A percentile compares a stretch with the other conserved stretches of the same genome.
These are phyloP conservation scores for Muricea muricata DNA, from an alignment of 92 coral and sea anemone genomes.

Conservation along the genomic window DNA sequence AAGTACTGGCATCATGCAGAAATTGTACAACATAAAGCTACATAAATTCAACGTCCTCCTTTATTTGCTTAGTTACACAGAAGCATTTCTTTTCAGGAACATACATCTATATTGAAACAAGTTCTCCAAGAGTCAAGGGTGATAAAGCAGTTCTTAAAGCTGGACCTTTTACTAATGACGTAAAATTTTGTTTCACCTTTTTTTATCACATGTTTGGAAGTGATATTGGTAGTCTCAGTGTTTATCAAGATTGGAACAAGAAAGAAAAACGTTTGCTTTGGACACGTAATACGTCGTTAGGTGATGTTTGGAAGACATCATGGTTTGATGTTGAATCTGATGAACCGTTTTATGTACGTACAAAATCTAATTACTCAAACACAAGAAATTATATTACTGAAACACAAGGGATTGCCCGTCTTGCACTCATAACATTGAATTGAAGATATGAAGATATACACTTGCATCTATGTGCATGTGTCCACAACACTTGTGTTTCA, in stretches of 20 bases:
- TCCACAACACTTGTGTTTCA: too few species aligned
- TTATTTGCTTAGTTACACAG: too few species aligned
- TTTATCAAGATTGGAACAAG: not conserved
- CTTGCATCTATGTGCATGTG: too few species aligned
- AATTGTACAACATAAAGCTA: too few species aligned
- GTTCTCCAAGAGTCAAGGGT: conserved; percentile 4
- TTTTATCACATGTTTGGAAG: conserved; percentile 14
- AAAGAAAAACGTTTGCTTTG: not conserved
- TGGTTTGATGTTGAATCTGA: not conserved
- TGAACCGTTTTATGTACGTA: not conserved
- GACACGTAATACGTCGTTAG: not conserved
- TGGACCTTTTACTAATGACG: not conserved
- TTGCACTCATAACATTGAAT: too few species aligned
- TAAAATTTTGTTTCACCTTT: not conserved
- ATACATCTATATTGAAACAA: conserved; percentile 18
- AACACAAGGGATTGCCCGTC: too few species aligned
- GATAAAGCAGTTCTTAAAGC: not conserved
- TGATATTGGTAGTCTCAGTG: conserved; percentile 9
- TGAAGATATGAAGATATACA: too few species aligned
- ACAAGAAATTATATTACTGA: too few species aligned
- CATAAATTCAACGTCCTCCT: too few species aligned
- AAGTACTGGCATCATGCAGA: too few species aligned
- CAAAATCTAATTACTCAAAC: not conserved
- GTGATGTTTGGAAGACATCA: not conserved
- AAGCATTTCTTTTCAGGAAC: too few species aligned